Conservation (phyloP, 2,113 vertebrate genomes). For the Chaetura pelagica region DNA sequence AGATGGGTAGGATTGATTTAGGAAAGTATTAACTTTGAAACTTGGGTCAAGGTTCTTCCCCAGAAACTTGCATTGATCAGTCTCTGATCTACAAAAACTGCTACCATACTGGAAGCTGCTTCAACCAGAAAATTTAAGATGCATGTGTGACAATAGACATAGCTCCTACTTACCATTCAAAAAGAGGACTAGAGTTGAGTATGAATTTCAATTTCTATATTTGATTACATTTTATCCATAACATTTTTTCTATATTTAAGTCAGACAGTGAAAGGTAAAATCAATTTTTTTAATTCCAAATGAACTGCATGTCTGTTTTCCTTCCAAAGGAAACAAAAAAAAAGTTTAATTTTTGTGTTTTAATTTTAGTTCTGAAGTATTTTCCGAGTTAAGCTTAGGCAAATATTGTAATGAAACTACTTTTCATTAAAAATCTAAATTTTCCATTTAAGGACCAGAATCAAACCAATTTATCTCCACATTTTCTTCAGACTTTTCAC, state of each 20-base stretch:
- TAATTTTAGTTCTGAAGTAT: background rate
- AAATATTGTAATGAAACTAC: background rate
- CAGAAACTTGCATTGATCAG: background rate
- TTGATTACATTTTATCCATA: background rate
- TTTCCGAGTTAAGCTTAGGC: background rate
- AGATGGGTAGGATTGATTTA: background rate
- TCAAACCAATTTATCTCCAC: background rate
- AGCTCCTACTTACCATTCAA: background rate
- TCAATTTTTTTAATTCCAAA: background rate
- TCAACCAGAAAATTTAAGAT: background rate
- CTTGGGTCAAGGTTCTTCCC: background rate
- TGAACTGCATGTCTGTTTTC: background rate
- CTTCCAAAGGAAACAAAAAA: background rate
- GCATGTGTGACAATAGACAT: fast-evolving
- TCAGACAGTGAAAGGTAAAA: background rate
- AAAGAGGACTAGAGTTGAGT: background rate
- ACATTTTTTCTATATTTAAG: background rate
- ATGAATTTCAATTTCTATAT: background rate
- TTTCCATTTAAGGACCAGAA: background rate
- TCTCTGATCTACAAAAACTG: background rate
- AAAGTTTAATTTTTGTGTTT: background rate
- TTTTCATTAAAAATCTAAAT: background rate
- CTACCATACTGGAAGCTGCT: background rate
- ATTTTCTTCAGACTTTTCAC: background rate
- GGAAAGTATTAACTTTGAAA: background rate